Evolutionary conservation across 2,888 invertebrate genomes (phyloP), one percentile per base, ranked within the genome.

Genomic region (Oscheius sp.): DNA sequence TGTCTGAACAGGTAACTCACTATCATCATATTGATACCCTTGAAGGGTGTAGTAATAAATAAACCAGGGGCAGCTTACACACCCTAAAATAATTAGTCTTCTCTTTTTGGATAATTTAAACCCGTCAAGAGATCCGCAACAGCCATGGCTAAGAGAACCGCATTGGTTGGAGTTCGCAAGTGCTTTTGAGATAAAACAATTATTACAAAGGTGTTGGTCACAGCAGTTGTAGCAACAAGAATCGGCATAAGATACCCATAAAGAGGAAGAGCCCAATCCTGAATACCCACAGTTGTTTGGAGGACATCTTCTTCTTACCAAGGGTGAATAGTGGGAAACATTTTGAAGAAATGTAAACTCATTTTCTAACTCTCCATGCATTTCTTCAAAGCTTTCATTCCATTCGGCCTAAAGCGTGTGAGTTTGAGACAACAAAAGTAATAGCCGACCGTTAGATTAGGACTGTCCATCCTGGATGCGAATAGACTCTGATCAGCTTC

Each of bases 91-190:
- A 23, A 27, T 33, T 55, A 10, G 15, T 55, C 15, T 12, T 45
- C 20, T 50, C 33, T 1, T 20, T 5, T 20, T n/a, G 2, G 17
- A 17, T 4, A 5, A 55, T 55, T 2, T 39, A 45, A 17, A 74
- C 80, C 84, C 8, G 82, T 85, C 8, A 84, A 53, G 39, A 83
- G 67, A 69, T 84, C 84, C 0, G 79, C 72, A 8, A 84, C 55
- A 6, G 84, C 84, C 81, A 85, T 85, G 3, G 83, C 65, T 3
- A 84, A 50, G 0, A 84, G 72, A 4, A 84, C 75, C 34, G 70
- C 70, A 53, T 84, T 84, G 6, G 84, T 85, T 6, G 84, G 84
- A 10, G 84, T 83, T 31, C 83, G 72, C 5, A 84, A 78, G 64
- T 84, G 84, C 34, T 75, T 81, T 52, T 81, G 80, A 1, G 73